phyloP scores from a whole-genome alignment of 2,113 vertebrate species.

The Sinocyclocheilus anshuiensis region DNA sequence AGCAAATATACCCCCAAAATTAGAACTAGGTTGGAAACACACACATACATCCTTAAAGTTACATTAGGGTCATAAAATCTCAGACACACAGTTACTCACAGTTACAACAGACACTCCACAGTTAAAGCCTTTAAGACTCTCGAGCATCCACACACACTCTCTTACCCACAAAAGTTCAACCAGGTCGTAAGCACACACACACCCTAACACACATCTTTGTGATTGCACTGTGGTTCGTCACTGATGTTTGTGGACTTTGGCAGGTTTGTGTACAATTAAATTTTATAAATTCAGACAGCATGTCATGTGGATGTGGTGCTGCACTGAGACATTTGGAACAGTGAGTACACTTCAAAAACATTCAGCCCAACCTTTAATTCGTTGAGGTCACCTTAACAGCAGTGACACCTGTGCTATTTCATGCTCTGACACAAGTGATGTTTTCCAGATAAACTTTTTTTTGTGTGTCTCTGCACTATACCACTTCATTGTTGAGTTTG shows the following conservation, averaged over 20 bases:
- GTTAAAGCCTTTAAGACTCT: neutral
- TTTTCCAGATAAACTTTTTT: neutral
- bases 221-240: conserved; percentile 28
- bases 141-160: neutral
- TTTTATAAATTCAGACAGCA: conserved; percentile 28
- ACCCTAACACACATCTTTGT: conserved; percentile 11
- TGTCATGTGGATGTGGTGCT: conserved; percentile 21
- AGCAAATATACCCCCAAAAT: conserved; percentile 7
- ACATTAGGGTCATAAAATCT: neutral
- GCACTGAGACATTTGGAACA: conserved; percentile 1
- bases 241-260: conserved; percentile 22
- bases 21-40: conserved; percentile 32
- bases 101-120: conserved; percentile 3
- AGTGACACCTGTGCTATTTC: conserved; percentile 15
- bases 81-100: neutral
- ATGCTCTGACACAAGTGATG: conserved; percentile 6
- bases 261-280: neutral
- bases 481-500: neutral
- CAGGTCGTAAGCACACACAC: conserved; percentile 28
- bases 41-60: neutral
- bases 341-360: neutral
- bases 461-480: neutral
- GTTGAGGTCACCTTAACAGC: conserved; percentile 20
- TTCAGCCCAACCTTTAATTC: neutral
- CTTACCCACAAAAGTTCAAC: conserved; percentile 49